Evolutionary conservation across 2,888 invertebrate species (phyloP).

Genomic region (Hanleya hanleyi): DNA sequence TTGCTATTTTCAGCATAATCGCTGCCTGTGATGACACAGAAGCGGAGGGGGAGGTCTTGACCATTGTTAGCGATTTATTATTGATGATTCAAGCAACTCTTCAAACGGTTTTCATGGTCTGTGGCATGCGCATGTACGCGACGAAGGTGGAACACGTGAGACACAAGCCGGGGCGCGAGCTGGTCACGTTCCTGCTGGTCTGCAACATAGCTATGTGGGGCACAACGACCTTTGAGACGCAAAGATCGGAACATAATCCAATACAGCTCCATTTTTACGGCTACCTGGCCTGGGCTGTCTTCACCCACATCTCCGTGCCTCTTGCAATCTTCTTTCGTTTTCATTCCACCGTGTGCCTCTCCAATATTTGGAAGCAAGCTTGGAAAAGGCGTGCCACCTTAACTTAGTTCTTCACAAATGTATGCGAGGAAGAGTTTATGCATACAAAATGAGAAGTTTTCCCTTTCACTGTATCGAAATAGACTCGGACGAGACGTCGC

Average conservation of each 20-base stretch:
- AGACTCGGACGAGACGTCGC: background rate
- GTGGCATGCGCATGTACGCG: slow-evolving; percentile 91
- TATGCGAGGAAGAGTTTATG: background rate
- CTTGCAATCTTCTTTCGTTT: slow-evolving; percentile 97
- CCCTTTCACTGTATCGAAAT: background rate
- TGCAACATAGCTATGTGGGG: slow-evolving; percentile 98
- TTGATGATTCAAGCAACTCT: slow-evolving; percentile 93
- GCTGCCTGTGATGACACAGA: slow-evolving; percentile 87
- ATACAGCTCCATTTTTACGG: slow-evolving; percentile 95
- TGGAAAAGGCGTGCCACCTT: slow-evolving; percentile 78
- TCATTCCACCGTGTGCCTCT: slow-evolving; percentile 93
- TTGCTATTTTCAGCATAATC: slow-evolving; percentile 93
- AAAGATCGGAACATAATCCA: slow-evolving; percentile 94
- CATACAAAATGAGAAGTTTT: too few species aligned
- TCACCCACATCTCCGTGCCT: slow-evolving; percentile 93
- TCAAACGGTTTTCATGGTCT: slow-evolving; percentile 93
- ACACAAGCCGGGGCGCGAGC: slow-evolving; percentile 95
- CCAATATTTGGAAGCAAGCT: slow-evolving; percentile 97
- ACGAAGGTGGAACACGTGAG: slow-evolving; percentile 93
- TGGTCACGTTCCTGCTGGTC: slow-evolving; percentile 95
- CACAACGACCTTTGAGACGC: slow-evolving; percentile 95
- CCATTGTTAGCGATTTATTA: slow-evolving; percentile 90
- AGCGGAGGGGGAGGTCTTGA: slow-evolving; percentile 87
- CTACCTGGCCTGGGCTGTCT: slow-evolving; percentile 92
- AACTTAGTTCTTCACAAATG: background rate